Conservation (phyloP, 2,113 vertebrate genomes). For the Ochotona curzoniae region DNA sequence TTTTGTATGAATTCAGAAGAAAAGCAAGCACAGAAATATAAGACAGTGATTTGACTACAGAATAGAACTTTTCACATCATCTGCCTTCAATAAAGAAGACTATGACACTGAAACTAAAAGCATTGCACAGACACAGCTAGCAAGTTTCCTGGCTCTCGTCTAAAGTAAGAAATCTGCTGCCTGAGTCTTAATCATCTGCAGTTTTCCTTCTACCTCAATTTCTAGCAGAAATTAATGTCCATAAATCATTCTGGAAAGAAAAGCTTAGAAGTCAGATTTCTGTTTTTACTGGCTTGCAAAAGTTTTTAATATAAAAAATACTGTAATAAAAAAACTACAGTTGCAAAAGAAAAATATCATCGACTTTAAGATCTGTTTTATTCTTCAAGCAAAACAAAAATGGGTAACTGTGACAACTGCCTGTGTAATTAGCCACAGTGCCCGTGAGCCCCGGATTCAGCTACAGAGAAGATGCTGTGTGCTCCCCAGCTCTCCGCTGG, state of each 20-base stretch:
- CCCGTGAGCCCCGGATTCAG: not conserved
- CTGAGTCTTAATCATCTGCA: slow-evolving; percentile 50
- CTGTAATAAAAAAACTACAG: slow-evolving; percentile 18
- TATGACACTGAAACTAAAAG: slow-evolving; percentile 3
- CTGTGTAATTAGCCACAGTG: not conserved
- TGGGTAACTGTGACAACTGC: slow-evolving; percentile 2
- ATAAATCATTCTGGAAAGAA: slow-evolving; percentile 17
- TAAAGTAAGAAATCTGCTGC: slow-evolving; percentile 7
- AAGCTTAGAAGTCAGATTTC: slow-evolving; percentile 24
- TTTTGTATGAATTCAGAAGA: not conserved
- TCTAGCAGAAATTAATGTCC: slow-evolving; percentile 53
- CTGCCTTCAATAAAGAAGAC: not conserved
- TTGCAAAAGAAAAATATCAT: slow-evolving; percentile 51
- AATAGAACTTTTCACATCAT: slow-evolving; percentile 19
- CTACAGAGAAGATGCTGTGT: not conserved
- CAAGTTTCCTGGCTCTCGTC: slow-evolving; percentile 1
- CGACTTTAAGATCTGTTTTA: slow-evolving; percentile 46
- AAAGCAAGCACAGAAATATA: not conserved
- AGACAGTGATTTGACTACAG: not conserved
- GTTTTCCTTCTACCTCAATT: not conserved
- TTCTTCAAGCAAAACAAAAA: slow-evolving; percentile 48
- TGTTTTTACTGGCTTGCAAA: slow-evolving; percentile 58
- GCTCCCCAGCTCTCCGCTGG: not conserved
- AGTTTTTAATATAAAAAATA: slow-evolving; percentile 42
- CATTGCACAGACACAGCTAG: not conserved